phyloP scores from a whole-genome alignment of 2,113 vertebrate species.

The Atrichornis clamosus region DNA sequence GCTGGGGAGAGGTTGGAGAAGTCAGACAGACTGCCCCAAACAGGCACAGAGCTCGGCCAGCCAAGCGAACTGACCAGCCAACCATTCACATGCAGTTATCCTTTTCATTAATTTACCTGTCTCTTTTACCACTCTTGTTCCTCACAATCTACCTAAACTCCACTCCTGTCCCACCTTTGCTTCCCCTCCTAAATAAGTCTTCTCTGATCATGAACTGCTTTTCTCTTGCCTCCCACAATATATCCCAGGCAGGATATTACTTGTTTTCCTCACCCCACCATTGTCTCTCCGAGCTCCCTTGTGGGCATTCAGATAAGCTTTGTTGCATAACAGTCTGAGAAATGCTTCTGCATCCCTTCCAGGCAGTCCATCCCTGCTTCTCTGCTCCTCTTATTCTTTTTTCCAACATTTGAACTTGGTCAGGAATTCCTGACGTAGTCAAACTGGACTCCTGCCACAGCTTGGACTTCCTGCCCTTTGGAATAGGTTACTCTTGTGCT shows the following conservation, averaged over 20 bases:
- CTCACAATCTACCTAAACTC: background rate
- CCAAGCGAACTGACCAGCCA: background rate
- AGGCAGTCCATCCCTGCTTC: background rate
- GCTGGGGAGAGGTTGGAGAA: background rate
- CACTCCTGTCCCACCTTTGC: background rate
- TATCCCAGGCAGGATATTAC: background rate
- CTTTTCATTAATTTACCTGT: background rate
- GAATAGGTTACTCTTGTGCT: background rate
- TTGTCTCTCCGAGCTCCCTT: background rate
- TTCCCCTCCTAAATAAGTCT: background rate
- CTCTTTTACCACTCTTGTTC: background rate
- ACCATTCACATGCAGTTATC: background rate
- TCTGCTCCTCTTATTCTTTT: background rate
- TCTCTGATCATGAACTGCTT: background rate
- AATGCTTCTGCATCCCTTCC: background rate
- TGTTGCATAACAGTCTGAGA: background rate
- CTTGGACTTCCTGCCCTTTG: background rate
- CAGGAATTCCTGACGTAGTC: background rate
- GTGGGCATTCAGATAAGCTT: background rate
- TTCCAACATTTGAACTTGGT: background rate
- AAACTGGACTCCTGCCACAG: background rate
- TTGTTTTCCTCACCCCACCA: background rate
- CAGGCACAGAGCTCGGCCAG: background rate
- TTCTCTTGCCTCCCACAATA: background rate
- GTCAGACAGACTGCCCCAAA: background rate